These are phyloP conservation scores for Polymixis lichenea DNA, from an alignment of 2,888 invertebrate genomes.

Conservation along the genomic window DNA sequence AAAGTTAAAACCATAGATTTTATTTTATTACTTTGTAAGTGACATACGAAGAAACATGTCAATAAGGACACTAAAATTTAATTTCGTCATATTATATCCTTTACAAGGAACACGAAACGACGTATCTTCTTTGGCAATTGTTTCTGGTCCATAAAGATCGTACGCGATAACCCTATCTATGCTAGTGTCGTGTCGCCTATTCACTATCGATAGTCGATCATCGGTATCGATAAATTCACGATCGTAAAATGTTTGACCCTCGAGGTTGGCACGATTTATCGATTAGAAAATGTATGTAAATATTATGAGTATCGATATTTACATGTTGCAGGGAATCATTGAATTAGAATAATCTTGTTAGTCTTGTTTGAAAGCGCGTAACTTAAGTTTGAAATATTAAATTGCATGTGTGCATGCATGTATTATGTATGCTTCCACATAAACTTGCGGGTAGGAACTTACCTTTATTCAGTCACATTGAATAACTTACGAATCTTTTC, in stretches of 20 bases:
- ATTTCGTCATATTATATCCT: constrained; percentile 82
- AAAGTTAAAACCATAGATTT: constrained; percentile 55
- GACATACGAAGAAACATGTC: constrained; percentile 69
- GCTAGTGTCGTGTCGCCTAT: constrained; percentile 80
- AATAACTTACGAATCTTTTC: constrained; percentile 67
- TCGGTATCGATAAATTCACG: constrained; percentile 82
- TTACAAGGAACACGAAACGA: constrained; percentile 74
- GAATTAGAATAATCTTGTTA: constrained; percentile 78
- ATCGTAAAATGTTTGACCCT: constrained; percentile 82
- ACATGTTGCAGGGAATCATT: constrained; percentile 73
- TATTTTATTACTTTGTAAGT: constrained; percentile 62
- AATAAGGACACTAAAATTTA: constrained; percentile 79
- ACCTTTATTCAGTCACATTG: constrained; percentile 63
- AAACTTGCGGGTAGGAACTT: constrained; percentile 60
- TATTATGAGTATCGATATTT: constrained; percentile 79
- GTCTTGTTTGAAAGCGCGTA: constrained; percentile 66
- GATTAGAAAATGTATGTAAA: constrained; percentile 82
- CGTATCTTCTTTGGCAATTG: constrained; percentile 78
- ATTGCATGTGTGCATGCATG: constrained; percentile 65
- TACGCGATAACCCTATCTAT: constrained; percentile 82
- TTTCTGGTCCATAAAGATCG: constrained; percentile 85
- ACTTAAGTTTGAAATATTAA: constrained; percentile 66
- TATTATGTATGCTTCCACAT: constrained; percentile 67
- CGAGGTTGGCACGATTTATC: constrained; percentile 84
- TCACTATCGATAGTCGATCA: constrained; percentile 78